Evolutionary conservation across 53 echinoderm and acorn worm species (phyloP).

Genomic region (Zoroaster sp.): DNA sequence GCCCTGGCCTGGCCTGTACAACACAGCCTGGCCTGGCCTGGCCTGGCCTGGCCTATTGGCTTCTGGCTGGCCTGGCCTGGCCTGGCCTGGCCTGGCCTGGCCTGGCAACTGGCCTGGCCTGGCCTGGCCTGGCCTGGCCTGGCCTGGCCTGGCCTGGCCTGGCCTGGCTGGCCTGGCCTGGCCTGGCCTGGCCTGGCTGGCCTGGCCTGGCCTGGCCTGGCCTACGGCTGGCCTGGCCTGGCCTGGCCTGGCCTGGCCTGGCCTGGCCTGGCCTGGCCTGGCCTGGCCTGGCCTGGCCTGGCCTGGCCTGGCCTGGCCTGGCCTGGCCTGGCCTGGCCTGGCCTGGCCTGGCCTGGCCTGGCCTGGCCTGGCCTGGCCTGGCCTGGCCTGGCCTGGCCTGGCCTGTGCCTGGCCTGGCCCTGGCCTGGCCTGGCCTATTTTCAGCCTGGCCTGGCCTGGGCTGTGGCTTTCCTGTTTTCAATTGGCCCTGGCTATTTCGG

Average conservation of each 20-base stretch:
- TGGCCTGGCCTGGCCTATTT: neutral
- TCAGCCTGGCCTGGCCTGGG: neutral
- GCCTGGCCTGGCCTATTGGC: neutral
- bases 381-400: neutral
- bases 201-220: neutral
- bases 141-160: conserved; percentile 2
- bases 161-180: neutral
- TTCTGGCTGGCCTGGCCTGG: conserved; percentile 21
- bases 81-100: conserved; percentile 37
- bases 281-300: neutral
- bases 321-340: conserved; percentile 14
- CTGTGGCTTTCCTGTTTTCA: too few relatives aligned
- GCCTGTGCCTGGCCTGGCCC: neutral
- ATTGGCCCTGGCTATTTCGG: too few relatives aligned
- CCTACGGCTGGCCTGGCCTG: neutral
- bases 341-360: conserved; percentile 14
- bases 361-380: neutral
- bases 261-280: neutral
- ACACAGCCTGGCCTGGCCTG: conserved; percentile 24
- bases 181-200: conserved; percentile 14
- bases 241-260: neutral
- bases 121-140: conserved; percentile 37
- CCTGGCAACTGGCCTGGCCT: conserved; percentile 31
- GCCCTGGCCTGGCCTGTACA: neutral
- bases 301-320: neutral